Evolutionary conservation across 2,113 vertebrate species (phyloP), one percentile per base, ranked within the genome.

Genomic region (Ceratotherium simum): DNA sequence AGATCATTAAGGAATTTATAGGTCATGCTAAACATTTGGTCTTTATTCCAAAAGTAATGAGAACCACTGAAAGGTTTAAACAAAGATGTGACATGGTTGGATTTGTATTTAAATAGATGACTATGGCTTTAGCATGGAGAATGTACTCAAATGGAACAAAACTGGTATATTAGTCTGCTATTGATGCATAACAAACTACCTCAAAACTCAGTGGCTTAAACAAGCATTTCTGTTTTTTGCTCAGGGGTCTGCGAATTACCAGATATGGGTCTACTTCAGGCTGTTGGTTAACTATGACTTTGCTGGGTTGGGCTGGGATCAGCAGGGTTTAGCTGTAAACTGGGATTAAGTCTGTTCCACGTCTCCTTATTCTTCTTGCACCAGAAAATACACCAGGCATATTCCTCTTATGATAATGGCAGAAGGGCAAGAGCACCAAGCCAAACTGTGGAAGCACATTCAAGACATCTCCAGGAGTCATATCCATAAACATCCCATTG

Each of bases 31-130:
- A 75, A 62, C 51, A 58, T 82, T 83, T 60, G 39, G 58, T 95
- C 54, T 96, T 95, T 58, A 95, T 86, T 78, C 42, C 33, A 21
- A 60, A 56, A 93, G 39, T 51, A 69, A 33, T 31, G 65, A 82
- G 79, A 96, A 75, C 18, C 31, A 27, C 1, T 56, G 72, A 81
- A 70, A 76, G n/a, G 42, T 70, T 96, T 96, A 73, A 93, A 70
- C 20, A 73, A 81, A 16, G 60, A n/a, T 1, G 6, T 85, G 82
- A 69, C 39, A 75, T 25, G 11, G 39, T 54, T 31, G 60, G 65
- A 65, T 89, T 64, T 97, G 9, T 75, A 81, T 82, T 91, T 87
- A 79, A 94, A 62, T 58, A 78, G 23, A 36, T 29, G 25, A 56
- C 27, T n/a, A 48, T 39, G 54, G 62, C 58, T 72, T 73, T 1